A percentile compares a stretch with the other conserved stretches of the same genome.
Conservation (phyloP, 2,113 vertebrate species). For the Microcebus jonahi region DNA sequence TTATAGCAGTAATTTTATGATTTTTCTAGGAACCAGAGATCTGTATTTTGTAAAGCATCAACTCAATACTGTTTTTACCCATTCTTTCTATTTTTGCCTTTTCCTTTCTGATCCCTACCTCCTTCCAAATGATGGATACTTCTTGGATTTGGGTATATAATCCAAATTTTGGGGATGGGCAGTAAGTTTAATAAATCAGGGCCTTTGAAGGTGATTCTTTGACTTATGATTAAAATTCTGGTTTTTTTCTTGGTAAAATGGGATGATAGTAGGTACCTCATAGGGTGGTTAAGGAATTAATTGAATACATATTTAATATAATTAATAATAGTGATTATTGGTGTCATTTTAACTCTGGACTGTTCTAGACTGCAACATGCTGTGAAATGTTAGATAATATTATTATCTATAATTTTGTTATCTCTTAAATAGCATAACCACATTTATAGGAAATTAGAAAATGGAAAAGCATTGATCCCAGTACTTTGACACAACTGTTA, state of each 20-base stretch:
- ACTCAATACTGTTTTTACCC: not conserved
- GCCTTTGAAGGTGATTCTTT: slow-evolving; percentile 10
- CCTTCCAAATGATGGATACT: not conserved
- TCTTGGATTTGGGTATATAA: not conserved
- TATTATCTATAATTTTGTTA: not conserved
- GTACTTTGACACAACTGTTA: not conserved
- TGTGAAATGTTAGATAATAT: not conserved
- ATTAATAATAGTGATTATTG: not conserved
- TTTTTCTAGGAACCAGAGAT: slow-evolving; percentile 1
- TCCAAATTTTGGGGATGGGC: not conserved
- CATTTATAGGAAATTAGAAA: slow-evolving; percentile 8
- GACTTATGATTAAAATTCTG: slow-evolving; percentile 21
- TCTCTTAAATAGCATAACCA: not conserved
- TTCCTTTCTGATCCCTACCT: not conserved
- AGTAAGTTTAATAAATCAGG: not conserved
- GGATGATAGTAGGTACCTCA: not conserved
- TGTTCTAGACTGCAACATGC: not conserved
- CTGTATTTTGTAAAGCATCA: not conserved
- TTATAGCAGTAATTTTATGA: not conserved
- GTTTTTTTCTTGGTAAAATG: slow-evolving; percentile 28
- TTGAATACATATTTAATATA: not conserved
- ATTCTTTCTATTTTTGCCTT: not conserved
- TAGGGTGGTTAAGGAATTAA: slow-evolving; percentile 1
- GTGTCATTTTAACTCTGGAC: not conserved
- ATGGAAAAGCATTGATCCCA: not conserved